Evolutionary conservation across 2,113 vertebrate species (phyloP), one percentile per base, ranked within the genome.

Genomic region (Antechinus stuartii): DNA sequence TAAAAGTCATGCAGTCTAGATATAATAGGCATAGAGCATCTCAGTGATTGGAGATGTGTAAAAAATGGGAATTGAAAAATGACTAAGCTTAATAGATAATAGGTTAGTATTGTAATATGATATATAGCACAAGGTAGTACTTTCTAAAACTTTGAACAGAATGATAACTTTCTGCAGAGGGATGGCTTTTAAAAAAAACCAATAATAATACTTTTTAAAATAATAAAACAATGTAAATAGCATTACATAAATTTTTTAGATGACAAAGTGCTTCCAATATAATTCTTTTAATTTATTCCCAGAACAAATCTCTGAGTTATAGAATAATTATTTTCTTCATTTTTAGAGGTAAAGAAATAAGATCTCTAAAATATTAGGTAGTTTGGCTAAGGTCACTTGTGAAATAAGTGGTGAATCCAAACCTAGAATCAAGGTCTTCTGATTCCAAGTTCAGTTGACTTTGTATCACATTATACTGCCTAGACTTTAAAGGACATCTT

Each of bases 11-110:
- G 0, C 61, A 68, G 30, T 68, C 57, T 68, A 35, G 93, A 61
- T 76, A 35, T 52, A 96, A 49, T 30, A 91, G 90, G 53, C 16
- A 90, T 35, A 90, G 35, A 91, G 11, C 90, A 91, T 92, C 7
- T 55, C 6, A 93, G 1, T 90, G 3, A 54, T 22, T 92, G 12
- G 54, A 47, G 0, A 42, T 24, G 2, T 93, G 52, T 91, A 47
- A 3, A 92, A 91, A 46, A 3, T 50, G 90, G 93, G 93, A 49
- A 90, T 90, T 57, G 92, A 90, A 92, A 47, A 91, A 57, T 54
- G 92, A 24, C 94, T 89, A 89, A 6, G 56, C 52, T 84, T 76
- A 90, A 96, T 54, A 92, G 8, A 94, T 94, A 96, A 46, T 61
- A 92, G 0, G 2, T 53, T 92, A 90, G 91, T 3, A 23, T 53